A percentile compares a stretch with the other conserved stretches of the same genome.
Conservation (phyloP, 2,797 vertebrate genomes). For the Kryptolebias ocellatus region DNA sequence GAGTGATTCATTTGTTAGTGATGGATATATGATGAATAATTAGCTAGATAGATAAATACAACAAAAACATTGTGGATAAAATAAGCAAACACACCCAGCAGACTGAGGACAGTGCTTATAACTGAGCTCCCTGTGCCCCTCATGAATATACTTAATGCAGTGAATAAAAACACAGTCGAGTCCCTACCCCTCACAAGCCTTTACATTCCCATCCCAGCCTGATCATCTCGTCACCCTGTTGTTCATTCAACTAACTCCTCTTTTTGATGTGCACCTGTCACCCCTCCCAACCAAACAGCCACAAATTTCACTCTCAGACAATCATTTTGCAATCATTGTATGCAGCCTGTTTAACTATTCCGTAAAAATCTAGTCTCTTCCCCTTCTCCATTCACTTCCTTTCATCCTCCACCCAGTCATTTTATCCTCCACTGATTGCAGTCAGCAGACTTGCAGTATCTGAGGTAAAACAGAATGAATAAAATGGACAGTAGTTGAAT, state of each 20-base stretch:
- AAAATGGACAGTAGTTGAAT: conserved; percentile 57
- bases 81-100: no score
- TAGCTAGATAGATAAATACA: no score
- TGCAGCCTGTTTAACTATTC: conserved; percentile 36
- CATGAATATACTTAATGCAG: neutral
- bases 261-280: conserved; percentile 2
- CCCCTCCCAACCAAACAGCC: conserved; percentile 35
- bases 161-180: conserved; percentile 5
- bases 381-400: conserved; percentile 29
- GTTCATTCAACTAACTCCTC: conserved; percentile 18
- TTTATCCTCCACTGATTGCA: conserved; percentile 55
- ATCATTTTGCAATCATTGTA: conserved; percentile 27
- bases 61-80: neutral
- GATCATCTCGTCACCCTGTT: conserved; percentile 17
- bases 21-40: neutral
- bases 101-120: no score
- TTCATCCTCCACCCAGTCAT: conserved; percentile 53
- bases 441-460: conserved; percentile 62
- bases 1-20: no score
- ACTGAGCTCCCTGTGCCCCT: no score
- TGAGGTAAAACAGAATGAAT: conserved; percentile 68
- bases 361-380: conserved; percentile 50
- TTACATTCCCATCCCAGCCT: conserved; percentile 15
- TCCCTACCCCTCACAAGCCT: conserved; percentile 17
- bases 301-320: conserved; percentile 41